These are phyloP conservation scores for Macrobrachium nipponense DNA, from an alignment of 1,140 invertebrate species.

Conservation along the genomic window DNA sequence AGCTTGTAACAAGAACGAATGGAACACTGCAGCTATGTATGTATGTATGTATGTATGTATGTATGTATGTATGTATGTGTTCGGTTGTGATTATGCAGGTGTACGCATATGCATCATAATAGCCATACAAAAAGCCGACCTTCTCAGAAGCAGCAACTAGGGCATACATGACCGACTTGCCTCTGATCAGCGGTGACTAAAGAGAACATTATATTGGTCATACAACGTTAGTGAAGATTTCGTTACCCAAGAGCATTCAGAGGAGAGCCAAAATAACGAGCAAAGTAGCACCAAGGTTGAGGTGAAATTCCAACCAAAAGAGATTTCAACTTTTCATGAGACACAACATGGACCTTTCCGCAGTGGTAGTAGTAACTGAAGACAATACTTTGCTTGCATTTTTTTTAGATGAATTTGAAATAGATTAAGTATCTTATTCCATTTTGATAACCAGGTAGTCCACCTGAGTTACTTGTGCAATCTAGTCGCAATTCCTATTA, in stretches of 20 bases:
- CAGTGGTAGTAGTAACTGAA: too few species aligned
- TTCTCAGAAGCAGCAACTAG: background rate
- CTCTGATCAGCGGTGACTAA: background rate
- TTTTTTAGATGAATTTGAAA: too few species aligned
- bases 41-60: background rate
- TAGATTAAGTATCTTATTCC: too few species aligned
- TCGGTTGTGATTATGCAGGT: background rate
- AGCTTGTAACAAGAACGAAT: too few species aligned
- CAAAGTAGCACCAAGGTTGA: background rate
- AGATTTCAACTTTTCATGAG: too few species aligned
- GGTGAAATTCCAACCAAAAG: too few species aligned
- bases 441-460: too few species aligned
- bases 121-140: constrained; percentile 2
- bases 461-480: too few species aligned
- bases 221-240: background rate
- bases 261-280: background rate
- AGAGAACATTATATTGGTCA: too few species aligned
- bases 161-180: background rate
- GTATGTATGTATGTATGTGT: background rate
- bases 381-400: too few species aligned
- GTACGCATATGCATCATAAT: constrained; percentile 13
- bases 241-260: background rate
- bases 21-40: background rate
- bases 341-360: too few species aligned
- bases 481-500: too few species aligned